Evolutionary conservation across 1,140 invertebrate genomes (phyloP), one percentile per base, ranked within the genome.

Genomic region (Hycleus phaleratus): DNA sequence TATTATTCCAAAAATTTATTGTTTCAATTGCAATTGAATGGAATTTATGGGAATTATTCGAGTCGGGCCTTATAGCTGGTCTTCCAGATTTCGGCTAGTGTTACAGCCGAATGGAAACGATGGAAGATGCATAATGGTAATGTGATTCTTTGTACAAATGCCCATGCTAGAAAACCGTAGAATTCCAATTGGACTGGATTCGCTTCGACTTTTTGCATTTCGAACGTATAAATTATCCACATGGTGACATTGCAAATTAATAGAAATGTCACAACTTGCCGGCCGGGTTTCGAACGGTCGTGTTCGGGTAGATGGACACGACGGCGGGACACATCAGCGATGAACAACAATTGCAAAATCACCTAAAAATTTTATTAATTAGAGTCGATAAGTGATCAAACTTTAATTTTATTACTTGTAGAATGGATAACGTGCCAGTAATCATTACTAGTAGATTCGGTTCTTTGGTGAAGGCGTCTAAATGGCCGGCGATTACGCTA

Each of bases 11-110:
- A 7, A 39, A 10, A 39, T 39, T 39, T 39, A 39, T 39, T 39
- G 6, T 39, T 39, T 39, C 38, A 39, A 39, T 39, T 39, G 38
- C 6, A 1, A 18, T 18, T 18, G 18, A 18, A 18, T 18, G 18
- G 18, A 18, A 18, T 18, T 18, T 54, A 54, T 46, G 51, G 44
- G 38, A 25, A 52, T 82, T 86, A 90, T 76, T 91, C 88, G 70
- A 91, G 77, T 61, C 88, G 84, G 59, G 90, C 87, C 79, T 94
- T 95, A 82, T 97, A 98, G 71, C 91, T 94, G 63, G 93, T 95
- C 78, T 96, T 96, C 95, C 95, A 97, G 58, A 98, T 95, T 77
- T 97, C 95, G 62, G 94, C 94, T 59, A 97, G 84, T 77, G 93
- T 95, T 25, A 97, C 92, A 18, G 93, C 91, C 38, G 93, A 96